These are phyloP conservation scores for Kradibia gibbosae DNA, from an alignment of 1,140 invertebrate species.

Conservation along the genomic window DNA sequence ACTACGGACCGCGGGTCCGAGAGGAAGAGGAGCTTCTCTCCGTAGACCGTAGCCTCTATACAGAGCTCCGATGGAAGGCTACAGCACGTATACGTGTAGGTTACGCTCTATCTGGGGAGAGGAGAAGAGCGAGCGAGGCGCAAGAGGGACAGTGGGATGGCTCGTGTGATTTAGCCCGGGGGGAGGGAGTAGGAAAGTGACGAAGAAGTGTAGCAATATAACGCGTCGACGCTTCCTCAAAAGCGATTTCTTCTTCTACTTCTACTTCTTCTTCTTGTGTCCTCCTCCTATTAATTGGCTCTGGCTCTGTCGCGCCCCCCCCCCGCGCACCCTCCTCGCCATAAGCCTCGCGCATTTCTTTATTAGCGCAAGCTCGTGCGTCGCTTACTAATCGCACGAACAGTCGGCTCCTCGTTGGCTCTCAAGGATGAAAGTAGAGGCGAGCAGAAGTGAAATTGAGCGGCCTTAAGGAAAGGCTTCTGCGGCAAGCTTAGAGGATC, in stretches of 20 bases:
- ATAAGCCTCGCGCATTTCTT: too few species aligned
- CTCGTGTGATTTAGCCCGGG: background rate
- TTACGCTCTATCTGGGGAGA: background rate
- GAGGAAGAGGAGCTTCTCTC: slow-evolving; percentile 7
- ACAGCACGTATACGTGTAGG: background rate
- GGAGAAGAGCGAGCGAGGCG: background rate
- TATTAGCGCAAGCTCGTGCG: too few species aligned
- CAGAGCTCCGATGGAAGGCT: background rate
- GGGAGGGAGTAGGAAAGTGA: background rate
- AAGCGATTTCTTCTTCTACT: too few species aligned
- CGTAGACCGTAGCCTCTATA: background rate
- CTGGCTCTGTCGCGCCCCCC: too few species aligned
- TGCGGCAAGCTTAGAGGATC: too few species aligned
- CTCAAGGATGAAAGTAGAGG: background rate
- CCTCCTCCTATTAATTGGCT: too few species aligned
- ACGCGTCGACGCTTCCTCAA: background rate
- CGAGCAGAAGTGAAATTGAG: background rate
- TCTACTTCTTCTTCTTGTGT: too few species aligned
- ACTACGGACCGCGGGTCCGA: too few species aligned
- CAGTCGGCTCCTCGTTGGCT: background rate
- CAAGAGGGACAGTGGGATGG: background rate
- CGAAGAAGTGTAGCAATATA: background rate
- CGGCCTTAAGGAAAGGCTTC: too few species aligned
- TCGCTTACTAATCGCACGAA: too few species aligned
- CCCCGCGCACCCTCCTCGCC: too few species aligned